Base-by-base conservation (phyloP, 2,797 vertebrate genomes). In the Furcifer pardalis region DNA sequence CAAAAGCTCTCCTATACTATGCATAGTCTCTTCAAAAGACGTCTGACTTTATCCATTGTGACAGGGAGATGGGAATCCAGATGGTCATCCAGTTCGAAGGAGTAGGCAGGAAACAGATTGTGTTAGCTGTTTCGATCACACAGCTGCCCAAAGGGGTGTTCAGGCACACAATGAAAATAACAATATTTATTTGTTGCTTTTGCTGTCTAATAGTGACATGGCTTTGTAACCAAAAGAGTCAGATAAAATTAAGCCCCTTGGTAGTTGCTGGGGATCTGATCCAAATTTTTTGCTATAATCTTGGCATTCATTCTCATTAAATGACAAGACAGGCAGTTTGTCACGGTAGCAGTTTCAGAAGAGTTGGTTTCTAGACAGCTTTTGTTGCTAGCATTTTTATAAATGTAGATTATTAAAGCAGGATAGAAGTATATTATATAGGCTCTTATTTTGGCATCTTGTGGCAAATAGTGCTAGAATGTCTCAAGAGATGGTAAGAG, bases 281-380 rank as follows among this genome's bases (percentile, higher is more conserved):
- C 84, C 56, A 72, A 81, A 86, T 71, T 68, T 77, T 35, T 71
- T 63, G 77, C 69, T 82, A 49, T 62, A 86, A 71, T 82, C 65
- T 77, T 77, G 65, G 74, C 42, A 71, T 82, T 71, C 66, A 63
- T 32, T 60, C 40, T 88, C 83, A 83, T 84, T 91, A 86, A 90
- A 89, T 86, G 71, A 79, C 81, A 77, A 23, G 32, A 90, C 40
- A 21, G 44, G 30, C 35, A 69, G 10, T 85, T 90, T 86, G 59
- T 85, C 87, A 90, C 85, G 63, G 82, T 84, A 88, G 32, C 76
- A 81, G 37, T 82, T 79, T 42, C 80, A 86, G 84, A 93, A 62
- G 25, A 42, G 30, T 83, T 83, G 59, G 49, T 17, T 89, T 92
- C 78, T 63, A 49, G 59, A 25, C 69, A 42, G 3, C 8, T 87